Conservation (phyloP, 1,140 invertebrate species). For the Ceratina japonica region DNA sequence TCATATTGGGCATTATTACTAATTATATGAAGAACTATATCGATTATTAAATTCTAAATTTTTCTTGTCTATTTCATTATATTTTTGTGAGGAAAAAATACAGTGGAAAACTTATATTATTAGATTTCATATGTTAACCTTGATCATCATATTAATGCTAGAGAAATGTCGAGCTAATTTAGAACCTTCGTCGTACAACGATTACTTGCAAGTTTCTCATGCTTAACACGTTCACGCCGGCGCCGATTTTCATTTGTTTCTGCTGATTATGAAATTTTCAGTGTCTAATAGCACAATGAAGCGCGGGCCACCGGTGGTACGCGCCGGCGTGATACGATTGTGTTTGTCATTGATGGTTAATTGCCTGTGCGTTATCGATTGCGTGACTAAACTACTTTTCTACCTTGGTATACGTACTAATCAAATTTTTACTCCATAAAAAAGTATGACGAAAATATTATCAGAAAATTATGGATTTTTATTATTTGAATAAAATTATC, state of each 20-base stretch:
- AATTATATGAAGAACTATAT: neutral
- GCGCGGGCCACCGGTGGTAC: too few relatives aligned
- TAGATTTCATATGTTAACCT: neutral
- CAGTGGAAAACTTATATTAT: too few relatives aligned
- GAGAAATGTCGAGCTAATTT: neutral
- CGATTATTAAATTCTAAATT: neutral
- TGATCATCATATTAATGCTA: neutral
- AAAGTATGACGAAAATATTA: neutral
- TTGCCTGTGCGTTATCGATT: neutral
- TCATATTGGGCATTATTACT: neutral
- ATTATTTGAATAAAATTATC: too few relatives aligned
- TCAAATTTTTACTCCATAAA: neutral
- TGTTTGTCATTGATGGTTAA: too few relatives aligned
- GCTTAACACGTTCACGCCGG: too few relatives aligned
- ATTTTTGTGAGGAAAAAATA: neutral
- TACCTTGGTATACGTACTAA: neutral
- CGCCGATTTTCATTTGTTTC: too few relatives aligned
- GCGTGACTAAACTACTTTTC: neutral
- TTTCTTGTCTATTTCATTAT: neutral
- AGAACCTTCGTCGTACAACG: neutral
- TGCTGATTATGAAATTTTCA: too few relatives aligned
- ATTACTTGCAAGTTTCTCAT: constrained; percentile 15
- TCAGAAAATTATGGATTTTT: neutral
- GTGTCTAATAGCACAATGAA: too few relatives aligned
- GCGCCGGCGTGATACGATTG: neutral